Conservation (phyloP, 2,888 invertebrate species). For the Cryptocephalus moraei region DNA sequence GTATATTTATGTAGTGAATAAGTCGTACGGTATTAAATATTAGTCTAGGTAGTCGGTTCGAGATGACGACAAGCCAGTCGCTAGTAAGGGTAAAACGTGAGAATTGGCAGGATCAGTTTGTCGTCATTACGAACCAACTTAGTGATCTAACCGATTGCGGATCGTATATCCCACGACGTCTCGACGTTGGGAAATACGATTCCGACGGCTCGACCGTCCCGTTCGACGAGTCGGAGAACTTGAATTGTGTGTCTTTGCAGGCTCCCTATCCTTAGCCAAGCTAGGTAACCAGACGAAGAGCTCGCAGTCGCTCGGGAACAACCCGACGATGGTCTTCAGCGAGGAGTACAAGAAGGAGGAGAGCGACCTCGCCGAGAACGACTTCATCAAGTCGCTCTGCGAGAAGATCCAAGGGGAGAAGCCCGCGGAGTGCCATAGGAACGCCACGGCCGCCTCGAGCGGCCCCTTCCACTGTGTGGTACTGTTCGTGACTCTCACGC, state of each 20-base stretch:
- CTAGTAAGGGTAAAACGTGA: no score
- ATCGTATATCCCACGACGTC: no score
- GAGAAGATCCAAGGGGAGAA: conserved; percentile 17
- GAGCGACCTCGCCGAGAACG: conserved; percentile 15
- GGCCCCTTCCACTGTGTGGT: conserved; percentile 6
- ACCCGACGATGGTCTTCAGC: conserved; percentile 14
- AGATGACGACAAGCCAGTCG: no score
- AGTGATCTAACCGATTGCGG: no score
- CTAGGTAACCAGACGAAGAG: conserved; percentile 16
- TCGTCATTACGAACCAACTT: no score
- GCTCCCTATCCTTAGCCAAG: conserved; percentile 16
- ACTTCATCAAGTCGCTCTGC: conserved; percentile 16
- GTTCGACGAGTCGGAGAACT: no score
- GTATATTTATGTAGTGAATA: no score
- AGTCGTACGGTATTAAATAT: no score
- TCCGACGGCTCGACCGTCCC: no score
- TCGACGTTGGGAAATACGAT: no score
- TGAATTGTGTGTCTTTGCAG: conserved; percentile 7
- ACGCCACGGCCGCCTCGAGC: conserved; percentile 4
- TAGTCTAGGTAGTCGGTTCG: no score
- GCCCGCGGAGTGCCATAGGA: conserved; percentile 13
- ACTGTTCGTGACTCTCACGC: conserved; percentile 9
- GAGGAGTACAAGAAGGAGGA: conserved; percentile 18
- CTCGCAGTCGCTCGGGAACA: conserved; percentile 10
- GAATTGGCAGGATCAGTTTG: no score